A percentile compares a stretch with the other conserved stretches of the same genome.
Evolutionary conservation across 2,888 invertebrate species (phyloP).

Genomic region (Tholera decimalis): DNA sequence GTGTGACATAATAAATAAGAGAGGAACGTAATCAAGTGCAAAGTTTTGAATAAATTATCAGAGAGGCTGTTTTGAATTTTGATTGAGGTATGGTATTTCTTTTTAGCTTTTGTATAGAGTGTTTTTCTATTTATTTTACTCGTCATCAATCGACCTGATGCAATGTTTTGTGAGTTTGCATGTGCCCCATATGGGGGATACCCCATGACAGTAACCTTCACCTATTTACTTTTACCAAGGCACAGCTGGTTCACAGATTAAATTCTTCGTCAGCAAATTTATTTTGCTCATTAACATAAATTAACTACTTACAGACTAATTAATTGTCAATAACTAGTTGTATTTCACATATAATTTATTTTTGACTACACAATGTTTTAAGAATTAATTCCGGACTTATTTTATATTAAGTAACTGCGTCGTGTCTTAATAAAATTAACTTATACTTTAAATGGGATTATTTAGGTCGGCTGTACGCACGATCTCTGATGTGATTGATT

Average conservation of each 20-base stretch:
- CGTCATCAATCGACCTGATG: conserved; percentile 37
- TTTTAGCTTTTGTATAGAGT: background rate
- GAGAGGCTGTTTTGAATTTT: background rate
- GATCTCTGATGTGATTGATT: too few species aligned
- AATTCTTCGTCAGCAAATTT: too few species aligned
- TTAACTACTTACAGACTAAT: background rate
- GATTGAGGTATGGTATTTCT: conserved; percentile 1
- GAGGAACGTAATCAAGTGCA: conserved; percentile 26
- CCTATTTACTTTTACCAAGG: background rate
- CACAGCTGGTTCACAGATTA: background rate
- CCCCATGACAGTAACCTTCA: background rate
- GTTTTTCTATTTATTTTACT: background rate
- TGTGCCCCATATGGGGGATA: conserved; percentile 1
- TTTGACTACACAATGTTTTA: too few species aligned
- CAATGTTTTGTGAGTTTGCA: conserved; percentile 39
- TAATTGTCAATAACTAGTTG: conserved; percentile 2
- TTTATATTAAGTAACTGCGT: too few species aligned
- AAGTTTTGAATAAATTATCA: conserved; percentile 18
- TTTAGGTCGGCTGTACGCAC: too few species aligned
- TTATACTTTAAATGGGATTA: too few species aligned
- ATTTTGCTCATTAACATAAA: background rate
- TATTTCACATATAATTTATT: too few species aligned
- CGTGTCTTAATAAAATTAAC: too few species aligned
- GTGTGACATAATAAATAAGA: conserved; percentile 18
- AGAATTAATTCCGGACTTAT: too few species aligned